Evolutionary conservation across 2,113 vertebrate species (phyloP), one percentile per base, ranked within the genome.

Genomic region (Melanocharis versteri): DNA sequence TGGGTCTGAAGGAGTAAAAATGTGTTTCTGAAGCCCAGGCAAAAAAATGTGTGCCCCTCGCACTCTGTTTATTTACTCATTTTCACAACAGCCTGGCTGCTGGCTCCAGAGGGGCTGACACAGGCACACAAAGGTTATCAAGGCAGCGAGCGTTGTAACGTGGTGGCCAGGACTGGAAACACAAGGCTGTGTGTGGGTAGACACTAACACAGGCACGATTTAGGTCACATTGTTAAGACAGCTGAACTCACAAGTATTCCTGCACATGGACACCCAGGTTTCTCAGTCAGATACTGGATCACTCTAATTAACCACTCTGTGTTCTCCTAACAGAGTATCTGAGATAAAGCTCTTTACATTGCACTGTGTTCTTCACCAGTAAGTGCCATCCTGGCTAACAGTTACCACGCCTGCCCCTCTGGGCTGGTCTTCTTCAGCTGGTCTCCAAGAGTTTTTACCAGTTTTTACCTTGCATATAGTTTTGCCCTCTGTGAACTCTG

Each of bases 131-230:
- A 7, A 45, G 6, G 23, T 15, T 53, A 39, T 28, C 47, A 76
- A 47, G 51, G 51, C 62, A 76, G 42, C 0, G 0, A 51, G 33
- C 2, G 0, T 9, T 30, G 11, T 23, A 50, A 27, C 5, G 1
- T 13, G 22, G 11, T 22, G 8, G 9, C 13, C 51, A 70, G 56
- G n/a, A 24, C 58, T 71, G 62, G 33, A 56, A 76, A n/a, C 18
- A 33, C 26, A 56, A 19, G 2, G 12, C 50, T 83, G 9, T 22
- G 26, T 0, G 2, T 48, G n/a, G n/a, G n/a, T n/a, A n/a, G n/a
- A n/a, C n/a, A n/a, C n/a, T n/a, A n/a, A n/a, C n/a, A n/a, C n/a
- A n/a, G n/a, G n/a, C n/a, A n/a, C n/a, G n/a, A n/a, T n/a, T n/a
- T 14, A 35, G 28, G 28, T 31, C 35, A 26, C 44, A 37, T 15